Evolutionary conservation across 2,888 invertebrate species (phyloP).

Genomic region (Stramonita haemastoma): DNA sequence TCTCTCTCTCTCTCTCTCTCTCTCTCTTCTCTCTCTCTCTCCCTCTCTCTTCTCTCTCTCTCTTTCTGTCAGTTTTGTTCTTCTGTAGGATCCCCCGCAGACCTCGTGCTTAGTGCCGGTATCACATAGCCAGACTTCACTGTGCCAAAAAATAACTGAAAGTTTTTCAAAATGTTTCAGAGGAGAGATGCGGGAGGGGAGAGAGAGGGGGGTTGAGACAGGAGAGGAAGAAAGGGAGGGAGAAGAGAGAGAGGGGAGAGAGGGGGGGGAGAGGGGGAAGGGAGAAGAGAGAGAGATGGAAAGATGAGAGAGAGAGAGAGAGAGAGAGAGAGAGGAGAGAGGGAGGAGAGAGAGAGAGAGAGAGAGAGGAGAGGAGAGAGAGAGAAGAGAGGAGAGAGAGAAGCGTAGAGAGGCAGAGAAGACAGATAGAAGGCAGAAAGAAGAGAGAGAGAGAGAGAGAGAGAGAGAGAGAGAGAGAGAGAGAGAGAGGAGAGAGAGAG

Average conservation of each 20-base stretch:
- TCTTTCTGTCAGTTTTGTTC: background rate
- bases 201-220: background rate
- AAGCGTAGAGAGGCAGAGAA: background rate
- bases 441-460: background rate
- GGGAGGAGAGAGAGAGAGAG: conserved; percentile 1
- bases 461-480: background rate
- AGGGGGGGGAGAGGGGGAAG: background rate
- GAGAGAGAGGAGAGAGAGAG: background rate
- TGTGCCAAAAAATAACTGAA: background rate
- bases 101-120: too few relatives aligned
- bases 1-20: too few relatives aligned
- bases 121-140: too few relatives aligned
- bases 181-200: background rate
- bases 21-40: too few relatives aligned
- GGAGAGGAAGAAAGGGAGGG: background rate
- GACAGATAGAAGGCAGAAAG: background rate
- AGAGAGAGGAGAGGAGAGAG: background rate
- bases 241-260: background rate
- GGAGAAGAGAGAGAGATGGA: background rate
- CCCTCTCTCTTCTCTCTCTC: too few relatives aligned
- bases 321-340: background rate
- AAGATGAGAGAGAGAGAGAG: background rate
- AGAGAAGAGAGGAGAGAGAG: background rate
- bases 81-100: too few relatives aligned
- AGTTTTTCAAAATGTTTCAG: background rate